These are phyloP conservation scores for Caenorhabditis panamensis DNA, from an alignment of 2,888 invertebrate genomes.

Conservation along the genomic window DNA sequence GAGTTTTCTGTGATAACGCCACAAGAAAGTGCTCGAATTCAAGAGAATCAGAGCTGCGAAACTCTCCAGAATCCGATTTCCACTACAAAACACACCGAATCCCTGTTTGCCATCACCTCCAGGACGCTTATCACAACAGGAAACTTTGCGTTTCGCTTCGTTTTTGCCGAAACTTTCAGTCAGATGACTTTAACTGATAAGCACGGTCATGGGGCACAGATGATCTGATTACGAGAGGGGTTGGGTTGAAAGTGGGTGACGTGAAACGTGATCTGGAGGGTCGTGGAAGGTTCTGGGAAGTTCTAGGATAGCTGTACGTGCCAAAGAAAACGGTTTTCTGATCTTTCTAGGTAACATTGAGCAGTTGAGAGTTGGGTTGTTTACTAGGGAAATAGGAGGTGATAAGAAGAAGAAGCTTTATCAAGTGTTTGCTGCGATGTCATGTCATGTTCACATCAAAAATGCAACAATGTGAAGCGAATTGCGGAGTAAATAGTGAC, in stretches of 20 bases:
- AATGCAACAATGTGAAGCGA: too few species aligned
- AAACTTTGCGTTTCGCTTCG: slow-evolving; percentile 2
- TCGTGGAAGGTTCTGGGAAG: not conserved
- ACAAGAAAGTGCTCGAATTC: not conserved
- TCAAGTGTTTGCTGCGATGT: too few species aligned
- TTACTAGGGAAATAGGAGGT: too few species aligned
- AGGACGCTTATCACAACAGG: slow-evolving; percentile 3
- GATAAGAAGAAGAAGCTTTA: too few species aligned
- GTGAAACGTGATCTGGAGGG: not conserved
- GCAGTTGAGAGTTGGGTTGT: too few species aligned
- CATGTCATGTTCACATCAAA: too few species aligned
- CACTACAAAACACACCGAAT: not conserved
- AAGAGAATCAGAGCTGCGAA: not conserved
- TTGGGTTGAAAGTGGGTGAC: not conserved
- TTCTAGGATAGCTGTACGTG: too few species aligned
- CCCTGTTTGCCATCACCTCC: not conserved
- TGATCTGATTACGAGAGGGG: not conserved
- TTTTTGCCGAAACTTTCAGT: not conserved
- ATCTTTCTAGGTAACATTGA: too few species aligned
- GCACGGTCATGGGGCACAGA: not conserved
- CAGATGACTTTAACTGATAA: not conserved
- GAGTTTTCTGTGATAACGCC: not conserved
- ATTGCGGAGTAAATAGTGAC: too few species aligned
- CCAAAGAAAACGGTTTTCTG: too few species aligned
- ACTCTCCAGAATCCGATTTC: not conserved